Conservation (phyloP, 2,797 vertebrate species). For the Cirrhinus molitorella region DNA sequence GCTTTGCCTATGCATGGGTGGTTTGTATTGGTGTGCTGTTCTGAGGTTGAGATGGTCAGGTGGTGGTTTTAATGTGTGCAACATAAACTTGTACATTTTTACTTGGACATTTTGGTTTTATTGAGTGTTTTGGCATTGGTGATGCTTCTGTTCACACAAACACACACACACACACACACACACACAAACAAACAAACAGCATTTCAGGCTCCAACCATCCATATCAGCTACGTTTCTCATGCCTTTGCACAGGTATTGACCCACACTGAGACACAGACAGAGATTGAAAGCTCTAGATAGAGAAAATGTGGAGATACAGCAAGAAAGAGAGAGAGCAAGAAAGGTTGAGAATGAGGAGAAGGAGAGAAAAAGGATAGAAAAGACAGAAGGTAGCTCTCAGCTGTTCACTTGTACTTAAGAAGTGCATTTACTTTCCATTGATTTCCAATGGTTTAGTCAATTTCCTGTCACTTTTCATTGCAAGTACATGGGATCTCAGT, state of each 20-base stretch:
- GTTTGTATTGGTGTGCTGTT: background rate
- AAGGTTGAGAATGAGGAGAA: constrained; percentile 48
- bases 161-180: constrained; percentile 30
- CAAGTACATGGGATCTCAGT: constrained; percentile 95
- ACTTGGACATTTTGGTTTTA: background rate
- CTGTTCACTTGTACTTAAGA: constrained; percentile 99
- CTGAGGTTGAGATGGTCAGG: background rate
- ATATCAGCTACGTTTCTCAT: constrained; percentile 59
- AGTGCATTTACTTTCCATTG: constrained; percentile 99
- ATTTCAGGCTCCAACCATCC: constrained; percentile 50
- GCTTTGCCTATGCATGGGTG: background rate
- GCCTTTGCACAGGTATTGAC: constrained; percentile 61
- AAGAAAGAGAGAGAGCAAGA: constrained; percentile 24
- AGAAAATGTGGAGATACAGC: constrained; percentile 36
- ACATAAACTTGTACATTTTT: background rate
- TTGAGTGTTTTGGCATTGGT: background rate
- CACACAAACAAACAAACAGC: constrained; percentile 36
- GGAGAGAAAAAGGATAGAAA: constrained; percentile 63
- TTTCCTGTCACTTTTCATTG: constrained; percentile 99
- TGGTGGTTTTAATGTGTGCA: background rate
- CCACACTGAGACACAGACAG: constrained; percentile 60
- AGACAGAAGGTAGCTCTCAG: constrained; percentile 89
- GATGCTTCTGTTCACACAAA: constrained; percentile 27
- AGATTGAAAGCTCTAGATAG: constrained; percentile 60
- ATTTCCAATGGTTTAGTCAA: constrained; percentile 99